Evolutionary conservation across 2,888 invertebrate species (phyloP), one percentile per base, ranked within the genome.

Genomic region (Drosophila sordidula): DNA sequence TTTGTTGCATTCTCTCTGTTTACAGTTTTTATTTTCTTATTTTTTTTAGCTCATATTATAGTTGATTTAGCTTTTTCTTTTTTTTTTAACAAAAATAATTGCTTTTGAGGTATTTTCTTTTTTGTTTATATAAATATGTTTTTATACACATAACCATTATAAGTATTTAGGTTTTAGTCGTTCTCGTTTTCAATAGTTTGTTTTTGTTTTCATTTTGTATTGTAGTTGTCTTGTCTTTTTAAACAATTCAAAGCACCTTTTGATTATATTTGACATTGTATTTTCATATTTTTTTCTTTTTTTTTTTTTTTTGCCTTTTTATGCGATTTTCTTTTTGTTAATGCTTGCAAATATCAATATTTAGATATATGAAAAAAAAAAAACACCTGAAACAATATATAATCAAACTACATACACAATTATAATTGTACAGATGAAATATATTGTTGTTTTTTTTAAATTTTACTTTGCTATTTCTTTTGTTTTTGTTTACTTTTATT

Each of bases 181-280:
- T 70, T 78, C 66, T 80, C 70, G 63, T 68, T 81, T 79, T 86
- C 76, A 71, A 80, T 79, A 80, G 78, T 75, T 71, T 64, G 75
- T 70, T 83, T 65, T 67, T 64, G 50, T 66, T 57, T 57, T 64
- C 62, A 72, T 54, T 61, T 82, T 55, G 54, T 76, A 70, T 76
- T 83, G 71, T 85, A 73, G 76, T 77, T 84, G 80, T 84, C 73
- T 78, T 80, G 80, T 81, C 81, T 87, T 82, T 80, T 74, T 78
- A 84, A 88, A 89, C 87, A 90, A 88, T 83, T 90, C 80, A 87
- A 91, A 90, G 90, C 90, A 90, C 90, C 90, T 83, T 90, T 89
- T 83, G 90, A 91, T 90, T 90, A 89, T 90, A 83, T 83, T 87
- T 88, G 85, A 87, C 84, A 87, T 79, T 72, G 55, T 80, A 62